Conservation (phyloP, 2,113 vertebrate genomes). For the Glaucomys volans region DNA sequence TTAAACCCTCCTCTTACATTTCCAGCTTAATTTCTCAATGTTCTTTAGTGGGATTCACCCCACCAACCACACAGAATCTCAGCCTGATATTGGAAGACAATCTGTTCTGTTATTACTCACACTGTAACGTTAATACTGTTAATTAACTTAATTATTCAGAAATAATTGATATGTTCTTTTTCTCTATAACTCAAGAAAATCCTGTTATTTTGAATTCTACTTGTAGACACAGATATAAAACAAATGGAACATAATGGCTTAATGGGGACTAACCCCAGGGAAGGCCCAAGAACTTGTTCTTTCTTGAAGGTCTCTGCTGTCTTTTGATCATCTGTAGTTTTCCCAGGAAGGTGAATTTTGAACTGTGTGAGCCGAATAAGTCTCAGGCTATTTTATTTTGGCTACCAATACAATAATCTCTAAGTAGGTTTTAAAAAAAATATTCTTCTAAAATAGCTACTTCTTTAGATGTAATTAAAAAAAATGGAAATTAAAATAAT, state of each 20-base stretch:
- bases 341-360: background rate
- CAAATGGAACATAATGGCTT: background rate
- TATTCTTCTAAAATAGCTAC: background rate
- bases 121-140: background rate
- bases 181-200: background rate
- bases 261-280: background rate
- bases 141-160: slow-evolving; percentile 3
- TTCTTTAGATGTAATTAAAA: slow-evolving; percentile 13
- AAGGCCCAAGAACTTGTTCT: background rate
- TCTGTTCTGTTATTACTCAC: background rate
- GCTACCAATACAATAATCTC: background rate
- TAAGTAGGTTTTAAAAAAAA: background rate
- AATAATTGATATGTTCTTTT: background rate
- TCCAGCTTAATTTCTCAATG: background rate
- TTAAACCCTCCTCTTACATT: slow-evolving; percentile 9
- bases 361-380: background rate
- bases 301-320: background rate
- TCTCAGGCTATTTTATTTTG: background rate
- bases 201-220: background rate
- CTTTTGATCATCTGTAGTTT: background rate
- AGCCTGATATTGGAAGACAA: background rate
- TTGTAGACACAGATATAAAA: background rate
- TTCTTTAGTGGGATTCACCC: background rate
- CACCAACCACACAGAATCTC: background rate
- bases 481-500: slow-evolving; percentile 18